These are phyloP conservation scores for Chalcosyrphus nemorum DNA, from an alignment of 2,888 invertebrate species.

Conservation along the genomic window DNA sequence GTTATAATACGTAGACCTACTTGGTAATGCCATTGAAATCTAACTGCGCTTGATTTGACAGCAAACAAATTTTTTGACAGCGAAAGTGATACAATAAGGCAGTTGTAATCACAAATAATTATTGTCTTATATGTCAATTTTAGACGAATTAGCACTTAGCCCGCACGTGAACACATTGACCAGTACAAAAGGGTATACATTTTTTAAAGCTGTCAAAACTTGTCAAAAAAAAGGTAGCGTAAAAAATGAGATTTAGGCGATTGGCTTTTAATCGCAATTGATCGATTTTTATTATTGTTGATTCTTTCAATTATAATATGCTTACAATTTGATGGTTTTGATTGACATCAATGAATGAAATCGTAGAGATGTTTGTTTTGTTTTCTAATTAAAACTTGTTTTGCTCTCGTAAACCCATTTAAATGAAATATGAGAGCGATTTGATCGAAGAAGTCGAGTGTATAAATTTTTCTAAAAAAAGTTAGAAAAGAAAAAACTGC, in stretches of 20 bases:
- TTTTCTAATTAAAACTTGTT: no score
- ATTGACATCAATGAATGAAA: neutral
- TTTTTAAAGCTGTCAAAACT: slow-evolving; percentile 28
- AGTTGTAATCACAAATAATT: neutral
- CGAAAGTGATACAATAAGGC: slow-evolving; percentile 8
- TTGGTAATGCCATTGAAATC: neutral
- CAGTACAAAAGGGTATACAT: neutral
- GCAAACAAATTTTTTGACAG: slow-evolving; percentile 20
- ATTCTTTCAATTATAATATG: slow-evolving; percentile 30
- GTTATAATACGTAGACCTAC: neutral
- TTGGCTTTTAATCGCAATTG: slow-evolving; percentile 17
- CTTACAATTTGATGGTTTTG: slow-evolving; percentile 12
- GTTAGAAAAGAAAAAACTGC: no score
- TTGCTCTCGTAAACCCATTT: no score
- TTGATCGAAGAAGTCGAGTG: no score
- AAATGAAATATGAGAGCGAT: no score
- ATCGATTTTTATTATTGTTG: slow-evolving; percentile 40
- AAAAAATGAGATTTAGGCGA: neutral
- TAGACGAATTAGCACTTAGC: slow-evolving; percentile 13
- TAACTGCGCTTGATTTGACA: slow-evolving; percentile 8
- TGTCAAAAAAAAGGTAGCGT: slow-evolving; percentile 2
- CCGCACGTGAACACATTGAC: neutral
- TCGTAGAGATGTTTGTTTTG: neutral
- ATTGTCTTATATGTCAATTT: neutral
- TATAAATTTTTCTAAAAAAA: no score